Conservation (phyloP, 2,888 invertebrate genomes). For the Hanleya hanleyi region DNA sequence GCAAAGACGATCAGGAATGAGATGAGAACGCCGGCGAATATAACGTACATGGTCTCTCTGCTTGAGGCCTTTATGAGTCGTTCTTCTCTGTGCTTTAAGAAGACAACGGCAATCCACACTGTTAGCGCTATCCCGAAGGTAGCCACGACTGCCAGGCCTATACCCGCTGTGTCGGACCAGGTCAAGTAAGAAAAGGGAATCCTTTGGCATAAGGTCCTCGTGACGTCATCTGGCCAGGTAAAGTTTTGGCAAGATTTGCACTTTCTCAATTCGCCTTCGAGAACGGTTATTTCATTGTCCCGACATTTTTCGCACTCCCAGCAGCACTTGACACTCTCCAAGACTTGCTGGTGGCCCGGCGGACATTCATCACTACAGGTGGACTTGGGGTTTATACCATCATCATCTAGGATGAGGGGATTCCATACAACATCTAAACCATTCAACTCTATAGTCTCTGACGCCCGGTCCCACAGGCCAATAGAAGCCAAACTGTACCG, state of each 20-base stretch:
- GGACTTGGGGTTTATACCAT: constrained; percentile 21
- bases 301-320: constrained; percentile 49
- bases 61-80: constrained; percentile 52
- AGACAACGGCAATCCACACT: constrained; percentile 29
- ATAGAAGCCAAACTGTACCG: constrained; percentile 11
- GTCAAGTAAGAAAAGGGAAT: constrained; percentile 26
- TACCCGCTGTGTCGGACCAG: constrained; percentile 20
- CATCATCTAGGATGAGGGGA: not conserved
- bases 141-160: constrained; percentile 19
- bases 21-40: constrained; percentile 39
- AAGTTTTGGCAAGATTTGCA: constrained; percentile 37
- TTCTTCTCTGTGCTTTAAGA: constrained; percentile 32
- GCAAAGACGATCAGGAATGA: constrained; percentile 36
- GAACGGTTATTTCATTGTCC: constrained; percentile 37
- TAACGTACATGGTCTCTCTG: constrained; percentile 45
- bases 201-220: constrained; percentile 25
- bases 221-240: constrained; percentile 41
- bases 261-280: constrained; percentile 14
- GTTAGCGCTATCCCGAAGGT: constrained; percentile 26
- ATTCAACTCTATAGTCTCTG: constrained; percentile 6
- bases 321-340: constrained; percentile 44
- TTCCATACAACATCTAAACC: constrained; percentile 11
- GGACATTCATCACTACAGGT: constrained; percentile 45
- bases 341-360: constrained; percentile 37
- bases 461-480: constrained; percentile 34